Evolutionary conservation across 2,113 vertebrate species (phyloP), one percentile per base, ranked within the genome.

Genomic region (Cacatua alba): DNA sequence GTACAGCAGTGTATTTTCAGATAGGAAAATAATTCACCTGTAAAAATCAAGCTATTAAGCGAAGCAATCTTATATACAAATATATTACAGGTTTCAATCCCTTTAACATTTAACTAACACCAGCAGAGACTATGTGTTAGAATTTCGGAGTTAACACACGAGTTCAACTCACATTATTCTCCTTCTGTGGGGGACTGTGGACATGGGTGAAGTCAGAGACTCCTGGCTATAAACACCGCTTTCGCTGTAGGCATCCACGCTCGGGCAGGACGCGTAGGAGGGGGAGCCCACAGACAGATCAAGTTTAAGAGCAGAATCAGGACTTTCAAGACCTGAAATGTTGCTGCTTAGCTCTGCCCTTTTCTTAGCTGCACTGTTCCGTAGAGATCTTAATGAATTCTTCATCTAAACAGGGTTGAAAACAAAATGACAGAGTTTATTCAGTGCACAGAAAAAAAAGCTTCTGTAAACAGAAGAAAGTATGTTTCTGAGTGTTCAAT

Each of bases 331-430:
- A 28, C 98, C 98, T 2, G 98, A 97, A 37, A 98, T 64, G 82
- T 97, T 97, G 63, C 98, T 94, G 86, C 97, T 98, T 13, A 98
- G 97, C 95, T 98, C 98, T 2, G 99, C 99, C 83, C 99, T 98
- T 96, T 99, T 99, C 97, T 99, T 99, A 51, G 99, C 99, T 1
- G 99, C 99, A 1, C 99, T 99, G 94, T 98, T 99, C 23, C 98
- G 98, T 65, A 99, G 95, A 17, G 98, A 98, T 6, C 98, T 95
- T 25, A 99, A 98, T 2, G 98, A 99, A 88, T 97, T 99, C 94
- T 98, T 97, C 99, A 99, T 99, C 99, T 99, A 93, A 4, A 55
- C 48, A 48, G 63, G 23, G 62, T 43, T 5, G 55, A n/a, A 43
- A 86, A 49, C 8, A 90, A 46, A 44, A 46, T 0, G 5, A 26